Base-by-base conservation (phyloP, 2,888 invertebrate genomes). In the Cyclophora punctaria region DNA sequence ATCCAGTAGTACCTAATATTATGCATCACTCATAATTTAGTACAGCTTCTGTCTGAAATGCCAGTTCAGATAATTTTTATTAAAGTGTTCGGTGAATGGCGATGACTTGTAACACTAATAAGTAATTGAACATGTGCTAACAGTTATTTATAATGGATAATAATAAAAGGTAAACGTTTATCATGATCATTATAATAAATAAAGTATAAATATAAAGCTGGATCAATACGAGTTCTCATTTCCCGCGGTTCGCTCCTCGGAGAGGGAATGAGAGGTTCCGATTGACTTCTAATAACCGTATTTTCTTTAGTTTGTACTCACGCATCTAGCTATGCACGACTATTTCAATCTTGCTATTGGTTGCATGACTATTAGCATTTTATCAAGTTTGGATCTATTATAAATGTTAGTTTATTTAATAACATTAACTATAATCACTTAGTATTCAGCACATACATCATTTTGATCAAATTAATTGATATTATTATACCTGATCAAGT, bases 1-100 rank as follows among this genome's bases (percentile, higher is more conserved):
- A 93, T 92, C 90, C 89, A 89, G 85, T 87, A 88, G 87, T 78
- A 83, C 75, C 75, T 75, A 75, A 73, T 85, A 80, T 75, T 80
- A 77, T 84, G 85, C 83, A 85, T 85, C 84, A 85, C 78, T 78
- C 84, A 83, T 80, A 80, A 78, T 75, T 79, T 86, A 86, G 85
- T 79, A 79, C 75, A 83, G 87, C 87, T 87, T 87, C 73, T 79
- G 79, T 85, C 79, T 79, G 81, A 84, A 75, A 83, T 82, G 84
- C 83, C 83, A 83, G 70, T 82, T 82, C 81, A 76, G 77, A 83
- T 79, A 78, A 75, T 75, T 78, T 79, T 75, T 7, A 68, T 67
- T 78, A 71, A 78, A 71, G 69, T 78, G 71, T 75, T 82, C 56
- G 49, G 50, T 78, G 80, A 82, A 80, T 82, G 81, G 75, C 78